Percentiles rank a stretch among this genome's conserved stretches.
Conservation (phyloP, 2,797 vertebrate genomes). For the Coregonus sp. region DNA sequence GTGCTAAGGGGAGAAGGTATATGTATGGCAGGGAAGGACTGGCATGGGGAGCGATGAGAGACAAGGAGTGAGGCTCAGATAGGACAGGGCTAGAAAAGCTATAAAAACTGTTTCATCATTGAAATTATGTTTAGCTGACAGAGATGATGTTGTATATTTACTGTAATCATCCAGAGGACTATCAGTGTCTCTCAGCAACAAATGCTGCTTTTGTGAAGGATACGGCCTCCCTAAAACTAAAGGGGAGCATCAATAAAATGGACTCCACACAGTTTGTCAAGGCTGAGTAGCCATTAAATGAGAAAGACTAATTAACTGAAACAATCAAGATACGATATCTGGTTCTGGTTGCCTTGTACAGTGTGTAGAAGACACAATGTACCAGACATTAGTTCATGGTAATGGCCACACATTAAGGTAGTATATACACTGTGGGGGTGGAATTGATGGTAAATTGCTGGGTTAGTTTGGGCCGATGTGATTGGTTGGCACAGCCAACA, state of each 20-base stretch:
- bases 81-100: slow-evolving; percentile 14
- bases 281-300: not conserved
- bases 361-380: not conserved
- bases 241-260: not conserved
- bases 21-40: not conserved
- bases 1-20: not conserved
- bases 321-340: not conserved
- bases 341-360: not conserved
- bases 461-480: not conserved
- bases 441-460: slow-evolving; percentile 4
- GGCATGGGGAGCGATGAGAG: not conserved
- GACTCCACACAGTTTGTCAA: not conserved
- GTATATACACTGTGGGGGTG: not conserved
- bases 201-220: not conserved
- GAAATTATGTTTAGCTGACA: slow-evolving; percentile 23
- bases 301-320: not conserved
- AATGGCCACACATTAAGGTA: not conserved
- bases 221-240: not conserved
- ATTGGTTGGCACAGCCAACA: not conserved
- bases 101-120: slow-evolving; percentile 19
- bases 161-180: slow-evolving; percentile 17
- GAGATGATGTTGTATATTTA: slow-evolving; percentile 19
- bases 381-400: not conserved
- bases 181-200: not conserved
- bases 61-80: slow-evolving; percentile 2